Evolutionary conservation across 2,113 vertebrate species (phyloP), one percentile per base, ranked within the genome.

Genomic region (Nycticryphes semicollaris): DNA sequence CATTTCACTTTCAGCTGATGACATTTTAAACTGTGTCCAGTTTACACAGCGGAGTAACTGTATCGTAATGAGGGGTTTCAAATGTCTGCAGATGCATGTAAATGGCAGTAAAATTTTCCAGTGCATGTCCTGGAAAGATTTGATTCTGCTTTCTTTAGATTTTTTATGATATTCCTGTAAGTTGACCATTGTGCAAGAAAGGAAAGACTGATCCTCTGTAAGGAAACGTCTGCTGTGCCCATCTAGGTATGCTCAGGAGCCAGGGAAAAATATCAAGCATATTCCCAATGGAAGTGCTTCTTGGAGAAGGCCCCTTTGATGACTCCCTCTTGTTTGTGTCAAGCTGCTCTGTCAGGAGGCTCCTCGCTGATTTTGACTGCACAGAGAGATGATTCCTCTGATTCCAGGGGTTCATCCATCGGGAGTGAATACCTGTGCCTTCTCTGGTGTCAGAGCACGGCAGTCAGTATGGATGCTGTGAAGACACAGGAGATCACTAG

Each of bases 1-100:
- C 89, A 87, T 96, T 94, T 95, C 89, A 18, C 64, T 81, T 91
- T 75, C 79, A 87, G 68, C 54, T 43, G 70, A 51, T 93, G 64
- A 81, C 76, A 90, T 89, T 89, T 93, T 47, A 84, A 92, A 83
- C 47, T 33, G 60, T 31, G 57, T 74, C 85, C 83, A 60, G 64
- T 94, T 93, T 81, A 84, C 88, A 90, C 92, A 92, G 83, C 75
- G 54, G 56, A 92, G 68, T 67, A 90, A 83, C 83, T 35, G 9
- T 41, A 27, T 48, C 3, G 2, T 74, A 90, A 78, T 35, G 60
- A 89, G 37, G 39, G 48, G 10, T 68, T 84, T 88, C 72, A 41
- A 30, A 56, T 86, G 33, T 39, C 92, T 92, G 76, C 85, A 80
- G 64, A 81, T 48, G 25, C 31, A 35, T 72, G 18, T 33, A 80